These are phyloP conservation scores for Elysia chlorotica DNA, from an alignment of 1,140 invertebrate species.

Conservation along the genomic window DNA sequence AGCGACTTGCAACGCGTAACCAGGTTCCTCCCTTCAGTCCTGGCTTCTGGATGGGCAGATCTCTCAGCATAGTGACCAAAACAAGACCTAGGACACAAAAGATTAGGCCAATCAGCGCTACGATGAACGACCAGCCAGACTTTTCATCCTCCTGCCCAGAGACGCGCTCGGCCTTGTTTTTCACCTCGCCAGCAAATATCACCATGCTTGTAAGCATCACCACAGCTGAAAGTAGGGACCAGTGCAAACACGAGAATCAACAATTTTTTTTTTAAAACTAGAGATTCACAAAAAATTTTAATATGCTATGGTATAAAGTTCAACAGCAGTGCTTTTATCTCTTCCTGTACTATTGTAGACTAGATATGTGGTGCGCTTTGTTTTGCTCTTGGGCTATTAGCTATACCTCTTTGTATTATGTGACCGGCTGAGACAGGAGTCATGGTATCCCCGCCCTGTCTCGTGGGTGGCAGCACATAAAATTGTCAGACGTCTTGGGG, in stretches of 20 bases:
- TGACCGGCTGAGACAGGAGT: too few species aligned
- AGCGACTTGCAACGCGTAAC: too few species aligned
- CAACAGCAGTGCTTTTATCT: too few species aligned
- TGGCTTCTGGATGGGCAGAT: not conserved
- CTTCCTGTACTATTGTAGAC: too few species aligned
- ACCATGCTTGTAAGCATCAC: constrained; percentile 2
- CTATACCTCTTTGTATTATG: too few species aligned
- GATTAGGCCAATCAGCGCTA: constrained; percentile 8
- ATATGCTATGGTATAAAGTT: not conserved
- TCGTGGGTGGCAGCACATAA: too few species aligned
- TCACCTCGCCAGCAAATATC: constrained; percentile 19
- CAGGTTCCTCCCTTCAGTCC: not conserved
- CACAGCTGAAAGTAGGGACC: constrained; percentile 4
- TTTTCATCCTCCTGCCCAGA: constrained; percentile 11
- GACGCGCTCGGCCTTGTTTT: constrained; percentile 12
- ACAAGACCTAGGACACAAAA: constrained; percentile 2
- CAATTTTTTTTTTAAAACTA: not conserved
- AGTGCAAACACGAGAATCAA: not conserved
- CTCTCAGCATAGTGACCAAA: constrained; percentile 11
- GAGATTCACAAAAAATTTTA: not conserved
- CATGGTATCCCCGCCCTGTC: too few species aligned
- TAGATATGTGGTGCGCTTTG: too few species aligned
- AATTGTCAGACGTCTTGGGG: too few species aligned
- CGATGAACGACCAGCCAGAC: constrained; percentile 18
- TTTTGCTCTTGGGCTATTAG: too few species aligned